Base-by-base conservation (phyloP, 2,113 vertebrate species). In the Trinectes maculatus region DNA sequence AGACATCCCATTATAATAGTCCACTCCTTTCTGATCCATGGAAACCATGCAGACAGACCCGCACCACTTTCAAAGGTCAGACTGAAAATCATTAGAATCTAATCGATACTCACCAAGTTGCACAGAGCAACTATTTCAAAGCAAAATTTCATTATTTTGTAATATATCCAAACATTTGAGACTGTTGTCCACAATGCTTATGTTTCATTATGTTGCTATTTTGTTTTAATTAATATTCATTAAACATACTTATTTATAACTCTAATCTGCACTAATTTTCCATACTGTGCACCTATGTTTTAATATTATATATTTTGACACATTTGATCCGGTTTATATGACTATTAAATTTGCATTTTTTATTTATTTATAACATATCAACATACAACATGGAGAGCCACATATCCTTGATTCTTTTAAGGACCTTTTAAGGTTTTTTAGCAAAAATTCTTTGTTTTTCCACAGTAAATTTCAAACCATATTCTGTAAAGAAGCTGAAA, bases 61-160 rank as follows among this genome's bases (percentile, higher is more conserved):
- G 86, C 3, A 76, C 74, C 18, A 36, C 60, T 37, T 72, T 91
- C 66, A 93, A 87, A 92, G 92, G 93, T 94, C 49, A 89, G 87
- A 49, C 15, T 31, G 15, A 64, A 79, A 77, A 66, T 63, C 3
- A 21, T 40, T 67, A 18, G 1, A 13, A n/a, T 48, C 26, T 18
- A 31, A 68, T 85, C 69, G 12, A 57, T 78, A 28, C 21, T 18
- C 39, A 59, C 10, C 3, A 0, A 8, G 42, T 66, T 26, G 52
- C 24, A 56, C 4, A 58, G 49, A 52, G 26, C 1, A 33, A 33
- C 33, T 44, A 13, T 33, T 28, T 40, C 2, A 0, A 8, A 16
- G 15, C 1, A 10, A 28, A 25, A 52, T 44, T 22, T 52, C 28
- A 46, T 76, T 7, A 28, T 24, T 4, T 16, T 28, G 22, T 46